Evolutionary conservation across 2,797 vertebrate species (phyloP), one percentile per base, ranked within the genome.

Genomic region (Alectoris magna): DNA sequence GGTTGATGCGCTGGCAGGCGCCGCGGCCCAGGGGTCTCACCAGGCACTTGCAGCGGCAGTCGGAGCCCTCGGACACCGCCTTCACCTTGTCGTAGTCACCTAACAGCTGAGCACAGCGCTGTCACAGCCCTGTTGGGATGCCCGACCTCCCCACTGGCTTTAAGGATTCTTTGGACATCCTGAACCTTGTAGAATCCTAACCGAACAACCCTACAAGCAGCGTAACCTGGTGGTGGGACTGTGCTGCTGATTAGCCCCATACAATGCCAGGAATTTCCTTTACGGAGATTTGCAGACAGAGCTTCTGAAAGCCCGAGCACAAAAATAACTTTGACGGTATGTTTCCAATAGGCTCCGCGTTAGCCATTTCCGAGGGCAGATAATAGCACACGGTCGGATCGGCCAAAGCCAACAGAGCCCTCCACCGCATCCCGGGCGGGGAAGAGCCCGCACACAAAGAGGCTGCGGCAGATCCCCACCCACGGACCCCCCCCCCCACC

Each of bases 41-140:
- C 96, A 99, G 98, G 98, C 99, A 99, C 97, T 99, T 99, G 98
- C 99, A 99, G 76, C 98, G 98, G 96, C 99, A 99, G 98, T 99
- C 97, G 31, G 98, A 98, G 97, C 99, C 99, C 97, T 99, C 99
- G 4, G 99, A 99, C 94, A 99, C 98, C 1, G 98, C 98, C 98
- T 99, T 99, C 97, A 99, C 99, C 97, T 99, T 99, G 98, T 99
- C 99, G 96, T 99, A 99, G 98, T 99, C 99, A 96, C 98, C 99
- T 98, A 99, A 97, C 96, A 99, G 96, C 99, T 99, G 97, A 95
- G 90, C 75, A 91, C 96, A 97, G 2, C 85, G 69, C 18, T 21
- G 27, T 63, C 62, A 63, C 18, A 11, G 39, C 27, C 39, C 62
- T 19, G 39, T 27, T 8, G 27, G 27, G 62, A 27, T 36, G n/a